phyloP scores from a whole-genome alignment of 2,113 vertebrate species.

The Piaya cayana region DNA sequence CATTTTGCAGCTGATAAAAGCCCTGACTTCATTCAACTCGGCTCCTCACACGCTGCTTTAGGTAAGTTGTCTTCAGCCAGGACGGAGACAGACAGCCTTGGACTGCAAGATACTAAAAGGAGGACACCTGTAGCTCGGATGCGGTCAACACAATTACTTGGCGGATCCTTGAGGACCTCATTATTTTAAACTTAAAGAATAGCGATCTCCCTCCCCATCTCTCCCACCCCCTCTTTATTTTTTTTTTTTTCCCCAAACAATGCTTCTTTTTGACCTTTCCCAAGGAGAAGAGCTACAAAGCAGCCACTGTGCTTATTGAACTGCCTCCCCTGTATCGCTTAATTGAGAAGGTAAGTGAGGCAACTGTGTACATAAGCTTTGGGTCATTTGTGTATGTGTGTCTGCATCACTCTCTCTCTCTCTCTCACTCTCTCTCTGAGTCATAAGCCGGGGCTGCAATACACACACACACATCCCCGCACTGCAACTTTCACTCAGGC shows the following conservation, averaged over 20 bases:
- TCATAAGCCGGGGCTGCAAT: conserved; percentile 69
- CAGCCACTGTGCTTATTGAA: conserved; percentile 76
- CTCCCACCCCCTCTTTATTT: conserved; percentile 57
- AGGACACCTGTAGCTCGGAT: conserved; percentile 89
- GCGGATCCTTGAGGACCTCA: conserved; percentile 83
- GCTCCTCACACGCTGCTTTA: conserved; percentile 79
- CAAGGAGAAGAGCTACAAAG: conserved; percentile 80
- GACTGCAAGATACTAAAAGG: conserved; percentile 73
- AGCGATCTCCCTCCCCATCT: conserved; percentile 60
- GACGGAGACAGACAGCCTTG: conserved; percentile 70
- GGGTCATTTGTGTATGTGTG: conserved; percentile 74
- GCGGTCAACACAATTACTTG: conserved; percentile 75
- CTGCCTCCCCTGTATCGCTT: conserved; percentile 81
- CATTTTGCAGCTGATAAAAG: conserved; percentile 83
- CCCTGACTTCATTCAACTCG: conserved; percentile 78
- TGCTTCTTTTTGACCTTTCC: conserved; percentile 86
- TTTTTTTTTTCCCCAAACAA: conserved; percentile 74
- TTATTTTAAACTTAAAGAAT: conserved; percentile 81
- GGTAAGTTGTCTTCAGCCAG: conserved; percentile 80
- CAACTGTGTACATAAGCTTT: conserved; percentile 70
- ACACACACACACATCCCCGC: conserved; percentile 36
- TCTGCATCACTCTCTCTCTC: conserved; percentile 36
- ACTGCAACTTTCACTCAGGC: conserved; percentile 75
- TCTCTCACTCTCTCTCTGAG: conserved; percentile 27
- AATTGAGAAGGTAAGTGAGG: conserved; percentile 87